Percentiles rank a stretch among this genome's conserved stretches.
These are phyloP conservation scores for Trachops cirrhosus DNA, from an alignment of 2,797 vertebrate genomes.

Conservation along the genomic window DNA sequence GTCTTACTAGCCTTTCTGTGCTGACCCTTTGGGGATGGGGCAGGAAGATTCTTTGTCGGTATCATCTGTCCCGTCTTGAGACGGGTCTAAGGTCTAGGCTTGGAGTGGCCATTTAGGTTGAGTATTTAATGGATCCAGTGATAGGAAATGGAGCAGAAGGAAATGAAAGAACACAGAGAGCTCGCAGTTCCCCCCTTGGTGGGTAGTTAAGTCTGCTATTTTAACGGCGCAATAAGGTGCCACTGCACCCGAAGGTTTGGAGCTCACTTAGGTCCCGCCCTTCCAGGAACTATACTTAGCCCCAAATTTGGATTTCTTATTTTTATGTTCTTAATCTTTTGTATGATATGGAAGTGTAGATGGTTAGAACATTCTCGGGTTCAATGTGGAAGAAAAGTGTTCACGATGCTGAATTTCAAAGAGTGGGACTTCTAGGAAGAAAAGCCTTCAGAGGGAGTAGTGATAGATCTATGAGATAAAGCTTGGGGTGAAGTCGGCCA, in stretches of 20 bases:
- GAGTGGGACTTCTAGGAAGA: neutral
- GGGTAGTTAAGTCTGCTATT: neutral
- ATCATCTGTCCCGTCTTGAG: neutral
- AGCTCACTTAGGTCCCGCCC: neutral
- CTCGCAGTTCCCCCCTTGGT: neutral
- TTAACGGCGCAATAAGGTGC: neutral
- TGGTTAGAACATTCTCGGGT: neutral
- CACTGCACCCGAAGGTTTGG: neutral
- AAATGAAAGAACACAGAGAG: neutral
- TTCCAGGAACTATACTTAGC: neutral
- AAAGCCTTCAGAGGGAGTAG: constrained; percentile 22
- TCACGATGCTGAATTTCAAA: neutral
- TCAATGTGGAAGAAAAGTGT: neutral
- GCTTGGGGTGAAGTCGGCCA: neutral
- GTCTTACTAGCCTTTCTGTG: neutral
- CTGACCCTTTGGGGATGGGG: too few species aligned
- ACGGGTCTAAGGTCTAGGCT: neutral
- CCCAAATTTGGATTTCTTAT: neutral
- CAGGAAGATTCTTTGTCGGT: neutral
- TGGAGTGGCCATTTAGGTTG: neutral
- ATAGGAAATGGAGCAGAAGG: neutral
- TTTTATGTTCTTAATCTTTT: neutral
- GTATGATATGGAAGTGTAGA: neutral
- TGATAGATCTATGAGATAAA: neutral
- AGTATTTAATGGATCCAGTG: neutral